These are phyloP conservation scores for Campoletis raptor DNA, from an alignment of 2,888 invertebrate species.

Conservation along the genomic window DNA sequence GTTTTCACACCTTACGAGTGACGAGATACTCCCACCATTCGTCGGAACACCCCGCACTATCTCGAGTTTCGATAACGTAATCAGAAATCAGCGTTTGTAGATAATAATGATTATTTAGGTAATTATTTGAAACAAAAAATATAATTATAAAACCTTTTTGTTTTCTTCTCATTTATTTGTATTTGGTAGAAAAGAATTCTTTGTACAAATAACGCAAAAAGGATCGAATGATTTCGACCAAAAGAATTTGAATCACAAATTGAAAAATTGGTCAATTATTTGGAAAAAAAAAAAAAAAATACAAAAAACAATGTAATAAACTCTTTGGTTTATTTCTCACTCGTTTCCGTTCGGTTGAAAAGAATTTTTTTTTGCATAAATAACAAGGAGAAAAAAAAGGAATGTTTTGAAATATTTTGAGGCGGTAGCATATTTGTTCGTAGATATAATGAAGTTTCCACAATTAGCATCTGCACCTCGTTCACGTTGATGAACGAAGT, in stretches of 20 bases:
- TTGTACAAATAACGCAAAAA: background rate
- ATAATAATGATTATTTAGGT: background rate
- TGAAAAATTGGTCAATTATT: background rate
- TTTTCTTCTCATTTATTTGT: too few species aligned
- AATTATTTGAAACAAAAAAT: background rate
- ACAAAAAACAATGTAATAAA: background rate
- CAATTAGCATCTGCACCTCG: constrained; percentile 9
- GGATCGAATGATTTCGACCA: background rate
- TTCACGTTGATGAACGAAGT: constrained; percentile 29
- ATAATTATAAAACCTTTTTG: background rate
- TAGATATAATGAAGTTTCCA: background rate
- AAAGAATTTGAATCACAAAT: background rate
- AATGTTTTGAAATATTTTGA: background rate
- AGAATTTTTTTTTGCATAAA: background rate
- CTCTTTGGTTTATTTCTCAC: background rate
- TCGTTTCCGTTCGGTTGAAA: background rate
- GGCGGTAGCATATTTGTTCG: background rate
- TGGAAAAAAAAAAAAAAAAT: background rate
- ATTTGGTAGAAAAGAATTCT: too few species aligned
- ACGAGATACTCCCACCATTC: constrained; percentile 14
- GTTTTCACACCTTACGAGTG: background rate
- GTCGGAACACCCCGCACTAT: constrained; percentile 19
- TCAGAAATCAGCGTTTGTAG: constrained; percentile 6
- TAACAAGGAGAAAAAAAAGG: background rate
- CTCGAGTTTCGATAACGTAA: constrained; percentile 20